A percentile compares a stretch with the other conserved stretches of the same genome.
phyloP scores from a whole-genome alignment of 2,113 vertebrate species.

The Microtus oregoni region DNA sequence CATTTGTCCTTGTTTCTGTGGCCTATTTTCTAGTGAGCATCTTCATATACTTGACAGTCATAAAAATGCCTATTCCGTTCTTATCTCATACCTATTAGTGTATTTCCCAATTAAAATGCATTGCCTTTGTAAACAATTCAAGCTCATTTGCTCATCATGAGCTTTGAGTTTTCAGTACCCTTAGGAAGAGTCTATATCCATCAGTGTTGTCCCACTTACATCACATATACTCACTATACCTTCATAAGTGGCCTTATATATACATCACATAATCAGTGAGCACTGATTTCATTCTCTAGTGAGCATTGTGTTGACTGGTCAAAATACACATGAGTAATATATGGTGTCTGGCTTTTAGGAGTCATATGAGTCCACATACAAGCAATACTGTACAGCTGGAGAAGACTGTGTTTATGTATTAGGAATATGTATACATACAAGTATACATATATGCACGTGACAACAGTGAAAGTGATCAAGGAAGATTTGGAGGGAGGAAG shows the following conservation, averaged over 20 bases:
- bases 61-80: not conserved
- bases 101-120: not conserved
- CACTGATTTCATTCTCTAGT: not conserved
- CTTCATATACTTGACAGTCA: not conserved
- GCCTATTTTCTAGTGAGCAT: not conserved
- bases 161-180: not conserved
- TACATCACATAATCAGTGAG: not conserved
- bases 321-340: not conserved
- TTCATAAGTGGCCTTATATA: not conserved
- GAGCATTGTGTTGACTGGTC: not conserved
- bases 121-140: not conserved
- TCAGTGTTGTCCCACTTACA: not conserved
- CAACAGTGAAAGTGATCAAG: not conserved
- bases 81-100: not conserved
- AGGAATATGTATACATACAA: not conserved
- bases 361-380: not conserved
- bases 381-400: not conserved
- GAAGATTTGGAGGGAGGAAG: not conserved
- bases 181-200: not conserved
- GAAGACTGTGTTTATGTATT: not conserved
- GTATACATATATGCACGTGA: not conserved
- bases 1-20: not conserved
- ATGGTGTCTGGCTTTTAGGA: not conserved
- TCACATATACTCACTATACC: no score
- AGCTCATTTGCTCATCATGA: not conserved